These are phyloP conservation scores for Tragopan temminckii DNA, from an alignment of 2,797 vertebrate species.

Conservation along the genomic window DNA sequence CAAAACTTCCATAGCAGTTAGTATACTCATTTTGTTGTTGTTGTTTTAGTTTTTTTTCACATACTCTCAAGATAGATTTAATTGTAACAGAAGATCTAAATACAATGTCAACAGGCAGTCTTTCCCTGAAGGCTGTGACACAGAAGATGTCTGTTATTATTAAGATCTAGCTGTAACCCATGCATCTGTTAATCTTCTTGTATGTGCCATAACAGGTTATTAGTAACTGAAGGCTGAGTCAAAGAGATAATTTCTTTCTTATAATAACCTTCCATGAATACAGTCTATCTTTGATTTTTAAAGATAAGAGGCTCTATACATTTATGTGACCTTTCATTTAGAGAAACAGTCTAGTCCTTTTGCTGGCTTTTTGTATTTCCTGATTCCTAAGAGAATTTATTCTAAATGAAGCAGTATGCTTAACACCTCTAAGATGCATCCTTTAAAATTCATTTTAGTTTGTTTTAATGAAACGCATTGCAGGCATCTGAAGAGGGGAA, in stretches of 20 bases:
- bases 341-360: not conserved
- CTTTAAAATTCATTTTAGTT: constrained; percentile 4
- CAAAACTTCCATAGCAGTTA: not conserved
- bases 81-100: constrained; percentile 17
- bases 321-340: not conserved
- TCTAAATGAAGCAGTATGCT: not conserved
- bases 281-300: not conserved
- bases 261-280: not conserved
- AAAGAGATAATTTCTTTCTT: not conserved
- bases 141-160: constrained; percentile 53
- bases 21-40: not conserved
- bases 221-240: constrained; percentile 32
- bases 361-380: not conserved
- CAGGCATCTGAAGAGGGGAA: not conserved
- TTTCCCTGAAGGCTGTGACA: constrained; percentile 25
- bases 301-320: not conserved
- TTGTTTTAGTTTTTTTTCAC: not conserved
- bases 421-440: not conserved
- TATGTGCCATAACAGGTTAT: constrained; percentile 33
- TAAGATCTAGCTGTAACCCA: constrained; percentile 47
- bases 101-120: not conserved
- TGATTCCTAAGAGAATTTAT: not conserved
- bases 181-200: constrained; percentile 51
- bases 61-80: constrained; percentile 5
- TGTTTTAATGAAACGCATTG: not conserved